Percentiles rank a stretch among this genome's conserved stretches.
These are phyloP conservation scores for Hirtodrosophila duncani DNA, from an alignment of 2,888 invertebrate genomes.

Conservation along the genomic window DNA sequence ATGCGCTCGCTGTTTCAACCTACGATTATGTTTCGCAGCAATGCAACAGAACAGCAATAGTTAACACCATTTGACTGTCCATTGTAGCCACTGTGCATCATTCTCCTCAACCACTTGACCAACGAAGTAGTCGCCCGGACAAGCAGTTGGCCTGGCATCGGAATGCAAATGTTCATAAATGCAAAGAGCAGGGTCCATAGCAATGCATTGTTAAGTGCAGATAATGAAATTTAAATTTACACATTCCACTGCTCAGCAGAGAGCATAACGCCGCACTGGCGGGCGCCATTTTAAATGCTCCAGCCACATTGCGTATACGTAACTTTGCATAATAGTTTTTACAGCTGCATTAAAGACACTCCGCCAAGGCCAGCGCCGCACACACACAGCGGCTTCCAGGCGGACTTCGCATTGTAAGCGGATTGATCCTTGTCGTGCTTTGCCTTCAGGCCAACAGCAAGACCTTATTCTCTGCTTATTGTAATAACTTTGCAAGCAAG, in stretches of 20 bases:
- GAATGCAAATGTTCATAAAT: neutral
- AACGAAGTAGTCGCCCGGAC: too few relatives aligned
- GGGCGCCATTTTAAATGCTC: slow-evolving; percentile 18
- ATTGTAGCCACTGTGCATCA: too few relatives aligned
- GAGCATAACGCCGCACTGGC: neutral
- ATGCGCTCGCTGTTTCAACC: too few relatives aligned
- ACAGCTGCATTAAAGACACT: slow-evolving; percentile 23
- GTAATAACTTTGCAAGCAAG: slow-evolving; percentile 28
- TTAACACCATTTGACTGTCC: too few relatives aligned
- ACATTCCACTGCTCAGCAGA: neutral
- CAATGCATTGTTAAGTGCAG: slow-evolving; percentile 8
- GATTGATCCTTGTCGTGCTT: slow-evolving; percentile 38
- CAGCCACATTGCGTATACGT: slow-evolving; percentile 32
- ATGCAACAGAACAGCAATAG: too few relatives aligned
- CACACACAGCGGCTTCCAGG: neutral
- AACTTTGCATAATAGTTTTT: slow-evolving; percentile 31
- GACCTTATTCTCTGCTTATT: slow-evolving; percentile 23
- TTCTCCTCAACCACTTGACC: too few relatives aligned
- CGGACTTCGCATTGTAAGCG: slow-evolving; percentile 29
- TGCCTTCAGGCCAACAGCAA: slow-evolving; percentile 8
- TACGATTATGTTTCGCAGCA: too few relatives aligned
- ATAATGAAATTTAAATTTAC: slow-evolving; percentile 32
- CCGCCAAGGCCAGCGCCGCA: too few relatives aligned
- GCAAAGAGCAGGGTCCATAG: neutral
- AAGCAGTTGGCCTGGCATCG: too few relatives aligned